A percentile compares a stretch with the other conserved stretches of the same genome.
These are phyloP conservation scores for Drosophila infuscata DNA, from an alignment of 2,888 invertebrate genomes.

Conservation along the genomic window DNA sequence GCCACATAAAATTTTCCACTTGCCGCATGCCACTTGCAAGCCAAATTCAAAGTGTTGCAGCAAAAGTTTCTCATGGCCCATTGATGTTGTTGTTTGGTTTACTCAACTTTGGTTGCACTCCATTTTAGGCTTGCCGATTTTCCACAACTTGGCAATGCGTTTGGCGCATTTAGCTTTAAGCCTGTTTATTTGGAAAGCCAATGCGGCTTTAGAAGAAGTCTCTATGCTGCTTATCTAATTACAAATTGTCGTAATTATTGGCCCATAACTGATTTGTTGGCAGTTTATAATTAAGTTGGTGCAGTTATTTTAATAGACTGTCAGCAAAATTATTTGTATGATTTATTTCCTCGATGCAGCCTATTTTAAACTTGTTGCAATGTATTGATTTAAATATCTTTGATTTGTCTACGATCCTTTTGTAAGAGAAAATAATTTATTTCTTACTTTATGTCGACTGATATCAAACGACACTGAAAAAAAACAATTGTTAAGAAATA, in stretches of 20 bases:
- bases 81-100: constrained; percentile 32
- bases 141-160: constrained; percentile 10
- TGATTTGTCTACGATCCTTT: neutral
- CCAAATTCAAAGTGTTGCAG: constrained; percentile 58
- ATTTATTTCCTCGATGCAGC: neutral
- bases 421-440: neutral
- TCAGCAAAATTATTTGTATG: neutral
- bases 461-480: neutral
- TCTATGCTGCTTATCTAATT: neutral
- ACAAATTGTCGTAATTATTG: constrained; percentile 5
- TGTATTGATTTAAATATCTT: neutral
- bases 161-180: constrained; percentile 16
- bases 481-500: neutral
- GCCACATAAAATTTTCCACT: constrained; percentile 59
- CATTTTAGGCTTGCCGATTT: constrained; percentile 9
- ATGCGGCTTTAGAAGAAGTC: constrained; percentile 3
- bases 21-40: constrained; percentile 41
- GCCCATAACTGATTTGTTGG: neutral
- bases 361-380: neutral
- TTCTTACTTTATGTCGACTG: neutral
- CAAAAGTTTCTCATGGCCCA: constrained; percentile 43
- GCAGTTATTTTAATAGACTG: neutral
- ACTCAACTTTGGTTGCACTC: constrained; percentile 9
- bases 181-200: neutral
- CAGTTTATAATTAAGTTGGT: neutral